A percentile compares a stretch with the other conserved stretches of the same genome.
Conservation (phyloP, 2,888 invertebrate species). For the Hyppa rectilinea region DNA sequence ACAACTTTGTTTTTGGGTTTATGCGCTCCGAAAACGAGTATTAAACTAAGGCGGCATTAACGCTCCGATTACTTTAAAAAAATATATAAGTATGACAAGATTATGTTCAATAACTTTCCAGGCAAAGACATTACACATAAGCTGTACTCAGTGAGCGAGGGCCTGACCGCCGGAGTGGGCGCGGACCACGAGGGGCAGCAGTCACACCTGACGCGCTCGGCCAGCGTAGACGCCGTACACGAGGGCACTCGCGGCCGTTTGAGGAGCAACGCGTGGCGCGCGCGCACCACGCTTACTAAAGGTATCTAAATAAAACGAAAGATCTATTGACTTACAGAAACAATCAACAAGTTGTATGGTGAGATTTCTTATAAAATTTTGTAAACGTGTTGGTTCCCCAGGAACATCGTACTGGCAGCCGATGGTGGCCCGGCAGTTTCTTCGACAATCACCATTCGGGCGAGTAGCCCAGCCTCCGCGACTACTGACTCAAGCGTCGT, state of each 20-base stretch:
- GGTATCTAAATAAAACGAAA: constrained; percentile 70
- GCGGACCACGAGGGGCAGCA: constrained; percentile 81
- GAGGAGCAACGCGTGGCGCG: constrained; percentile 92
- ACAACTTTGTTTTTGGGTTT: background rate
- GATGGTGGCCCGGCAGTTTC: constrained; percentile 93
- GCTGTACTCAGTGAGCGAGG: constrained; percentile 95
- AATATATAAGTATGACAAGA: constrained; percentile 13
- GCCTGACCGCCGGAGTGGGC: constrained; percentile 90
- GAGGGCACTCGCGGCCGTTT: constrained; percentile 94
- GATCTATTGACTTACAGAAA: background rate
- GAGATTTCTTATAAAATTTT: constrained; percentile 26
- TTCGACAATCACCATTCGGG: constrained; percentile 92
- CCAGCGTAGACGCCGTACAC: constrained; percentile 95
- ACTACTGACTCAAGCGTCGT: constrained; percentile 84
- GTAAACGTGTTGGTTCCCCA: constrained; percentile 61
- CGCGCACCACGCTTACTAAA: constrained; percentile 78
- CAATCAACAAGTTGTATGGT: background rate
- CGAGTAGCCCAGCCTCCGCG: constrained; percentile 78
- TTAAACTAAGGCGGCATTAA: too few relatives aligned
- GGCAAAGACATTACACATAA: constrained; percentile 96
- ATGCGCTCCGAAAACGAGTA: background rate
- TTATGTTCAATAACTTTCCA: constrained; percentile 69
- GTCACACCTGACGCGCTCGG: constrained; percentile 92
- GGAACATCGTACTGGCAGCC: constrained; percentile 92
- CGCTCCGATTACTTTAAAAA: background rate